Evolutionary conservation across 2,797 vertebrate species (phyloP), one percentile per base, ranked within the genome.

Genomic region (Coregonus ussuriensis): DNA sequence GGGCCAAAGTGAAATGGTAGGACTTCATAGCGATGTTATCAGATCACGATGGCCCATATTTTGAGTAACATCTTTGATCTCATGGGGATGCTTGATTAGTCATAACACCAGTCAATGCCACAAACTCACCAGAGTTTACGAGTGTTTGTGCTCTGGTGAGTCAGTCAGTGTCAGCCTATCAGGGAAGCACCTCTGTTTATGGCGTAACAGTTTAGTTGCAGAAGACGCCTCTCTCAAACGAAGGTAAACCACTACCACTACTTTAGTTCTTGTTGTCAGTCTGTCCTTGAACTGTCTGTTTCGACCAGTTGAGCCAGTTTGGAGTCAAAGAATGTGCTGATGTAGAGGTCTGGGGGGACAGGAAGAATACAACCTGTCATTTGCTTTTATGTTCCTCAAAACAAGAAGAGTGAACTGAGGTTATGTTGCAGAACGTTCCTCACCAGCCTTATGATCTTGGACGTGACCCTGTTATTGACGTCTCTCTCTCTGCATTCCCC

Each of bases 401-500:
- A 47, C 41, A 11, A 47, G 2, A 2, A 13, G 41, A 11, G 41
- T 47, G 41, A 47, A 47, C 41, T 47, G 41, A 13, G 41, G 9
- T 65, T 33, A 6, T 33, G 56, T 4, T 29, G 69, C 35, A 29
- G 53, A 78, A 75, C 76, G 74, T 77, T 78, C 78, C 53, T 53
- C 77, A 73, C 56, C 52, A 13, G 72, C 41, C 62, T 54, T 74
- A 41, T 21, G 25, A 67, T 67, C 62, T 79, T 80, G 25, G 79
- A 69, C 74, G 21, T 18, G 31, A 87, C 81, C 62, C 9, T 71
- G 16, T 85, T 51, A 74, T 74, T 83, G 68, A 79, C 59, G 69
- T 59, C 62, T 80, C 62, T 80, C 76, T 85, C 47, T 25, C 25
- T 25, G 25, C 79, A 0, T 84, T 75, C 65, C 71, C 56, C 16